Conservation (phyloP, 2,888 invertebrate species). For the Archaeoteleia sp. region DNA sequence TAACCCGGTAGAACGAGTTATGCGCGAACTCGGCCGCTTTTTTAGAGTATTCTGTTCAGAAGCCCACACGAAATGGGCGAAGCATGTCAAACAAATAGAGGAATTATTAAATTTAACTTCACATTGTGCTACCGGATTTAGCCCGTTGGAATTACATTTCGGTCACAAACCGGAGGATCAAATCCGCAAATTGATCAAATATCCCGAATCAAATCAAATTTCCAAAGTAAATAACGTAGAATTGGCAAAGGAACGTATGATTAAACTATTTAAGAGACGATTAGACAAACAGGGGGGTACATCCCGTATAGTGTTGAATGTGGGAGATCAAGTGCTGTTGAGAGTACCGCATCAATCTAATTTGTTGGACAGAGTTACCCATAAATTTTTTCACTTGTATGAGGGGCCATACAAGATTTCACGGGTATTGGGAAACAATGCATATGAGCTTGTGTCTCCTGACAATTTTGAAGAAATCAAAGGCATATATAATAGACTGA, state of each 20-base stretch:
- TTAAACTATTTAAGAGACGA: neutral
- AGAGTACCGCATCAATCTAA: neutral
- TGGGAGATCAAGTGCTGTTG: neutral
- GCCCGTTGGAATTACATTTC: neutral
- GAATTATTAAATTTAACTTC: neutral
- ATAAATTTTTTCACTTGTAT: slow-evolving; percentile 7
- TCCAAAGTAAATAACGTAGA: neutral
- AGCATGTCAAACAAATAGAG: neutral
- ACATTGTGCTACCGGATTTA: neutral
- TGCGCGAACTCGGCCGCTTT: neutral
- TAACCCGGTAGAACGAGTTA: neutral
- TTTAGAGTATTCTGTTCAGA: neutral
- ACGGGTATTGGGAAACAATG: slow-evolving; percentile 6
- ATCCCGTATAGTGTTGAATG: neutral
- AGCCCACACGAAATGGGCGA: neutral
- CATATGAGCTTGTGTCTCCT: neutral
- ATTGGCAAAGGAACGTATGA: neutral
- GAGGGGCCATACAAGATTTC: slow-evolving; percentile 4
- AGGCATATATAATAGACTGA: neutral
- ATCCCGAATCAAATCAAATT: neutral
- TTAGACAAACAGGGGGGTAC: neutral
- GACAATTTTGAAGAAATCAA: neutral
- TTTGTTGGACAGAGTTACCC: neutral
- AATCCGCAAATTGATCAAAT: neutral
- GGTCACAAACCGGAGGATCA: neutral